Base-by-base conservation (phyloP, 2,888 invertebrate species). In the Venusia cambrica region DNA sequence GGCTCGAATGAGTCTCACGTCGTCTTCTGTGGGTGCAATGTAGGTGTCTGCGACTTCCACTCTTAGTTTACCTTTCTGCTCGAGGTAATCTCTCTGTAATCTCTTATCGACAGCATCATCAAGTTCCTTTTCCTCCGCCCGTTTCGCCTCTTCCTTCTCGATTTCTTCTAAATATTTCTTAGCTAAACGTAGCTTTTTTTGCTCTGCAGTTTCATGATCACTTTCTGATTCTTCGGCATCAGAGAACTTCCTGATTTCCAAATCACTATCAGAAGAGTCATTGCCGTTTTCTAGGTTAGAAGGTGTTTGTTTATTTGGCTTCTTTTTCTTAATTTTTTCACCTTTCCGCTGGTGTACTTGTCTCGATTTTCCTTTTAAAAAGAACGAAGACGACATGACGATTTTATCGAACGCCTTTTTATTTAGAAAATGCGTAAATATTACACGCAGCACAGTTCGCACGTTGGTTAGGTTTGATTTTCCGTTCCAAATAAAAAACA, bases 91-190 rank as follows among this genome's bases (percentile, higher is more conserved):
- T 49, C 93, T 92, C 54, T 93, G 93, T 35, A 98, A 87, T 34
- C 95, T 89, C 54, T 91, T 91, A n/a, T 92, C 90, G 15, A 96
- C 88, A 1, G 91, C 88, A 49, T 90, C 90, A 34, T 91, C 91
- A 21, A 90, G 80, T 51, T 91, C 90, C 46, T 89, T 88, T 7
- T 90, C 85, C 52, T 92, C 92, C 0, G 90, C 88, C 51, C 92
- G 89, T 47, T 91, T 90, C 9, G 89, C 90, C 67, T 95, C 95
- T 87, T 95, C 93, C 61, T 90, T 91, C 74, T 94, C 93, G 21
- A 98, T 93, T 87, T 97, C 94, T 59, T 94, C 89, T 15, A 98
- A 84, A 74, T 97, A 97, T 66, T 94, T 91, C 69, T 97, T 97
- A 0, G 98, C 97, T 42, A 98, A 76, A 21, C 97, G 90, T 26